A percentile compares a stretch with the other conserved stretches of the same genome.
These are phyloP conservation scores for Achroia grisella DNA, from an alignment of 1,140 invertebrate genomes.

Conservation along the genomic window DNA sequence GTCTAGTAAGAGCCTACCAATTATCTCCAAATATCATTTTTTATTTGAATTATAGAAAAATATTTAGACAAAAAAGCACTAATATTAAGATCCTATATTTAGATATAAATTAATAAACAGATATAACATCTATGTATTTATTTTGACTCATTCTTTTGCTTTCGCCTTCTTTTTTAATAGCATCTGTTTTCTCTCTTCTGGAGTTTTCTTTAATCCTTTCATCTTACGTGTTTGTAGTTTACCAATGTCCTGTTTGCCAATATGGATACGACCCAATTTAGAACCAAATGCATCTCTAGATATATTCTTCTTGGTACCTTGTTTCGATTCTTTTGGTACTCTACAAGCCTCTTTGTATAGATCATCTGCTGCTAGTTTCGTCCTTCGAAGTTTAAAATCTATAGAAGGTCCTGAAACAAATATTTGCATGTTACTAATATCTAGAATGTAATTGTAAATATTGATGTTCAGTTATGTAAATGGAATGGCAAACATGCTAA, in stretches of 20 bases:
- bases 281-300: conserved; percentile 90
- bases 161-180: conserved; percentile 73
- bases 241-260: conserved; percentile 90
- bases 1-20: too few species aligned
- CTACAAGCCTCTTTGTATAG: conserved; percentile 91
- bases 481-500: too few species aligned
- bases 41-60: too few species aligned
- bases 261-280: conserved; percentile 92
- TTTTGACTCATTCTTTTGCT: conserved; percentile 10
- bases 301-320: conserved; percentile 94
- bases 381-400: conserved; percentile 89
- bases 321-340: conserved; percentile 87
- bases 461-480: too few species aligned
- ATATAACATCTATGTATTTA: too few species aligned
- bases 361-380: conserved; percentile 92
- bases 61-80: too few species aligned
- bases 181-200: conserved; percentile 79
- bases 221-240: conserved; percentile 94
- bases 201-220: conserved; percentile 90
- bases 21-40: too few species aligned
- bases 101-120: too few species aligned
- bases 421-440: conserved; percentile 1
- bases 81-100: too few species aligned
- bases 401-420: conserved; percentile 83
- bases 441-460: too few species aligned